Conservation (phyloP, 37 sponge, comb jelly and placozoan species). For the Aplysina aerophoba region DNA sequence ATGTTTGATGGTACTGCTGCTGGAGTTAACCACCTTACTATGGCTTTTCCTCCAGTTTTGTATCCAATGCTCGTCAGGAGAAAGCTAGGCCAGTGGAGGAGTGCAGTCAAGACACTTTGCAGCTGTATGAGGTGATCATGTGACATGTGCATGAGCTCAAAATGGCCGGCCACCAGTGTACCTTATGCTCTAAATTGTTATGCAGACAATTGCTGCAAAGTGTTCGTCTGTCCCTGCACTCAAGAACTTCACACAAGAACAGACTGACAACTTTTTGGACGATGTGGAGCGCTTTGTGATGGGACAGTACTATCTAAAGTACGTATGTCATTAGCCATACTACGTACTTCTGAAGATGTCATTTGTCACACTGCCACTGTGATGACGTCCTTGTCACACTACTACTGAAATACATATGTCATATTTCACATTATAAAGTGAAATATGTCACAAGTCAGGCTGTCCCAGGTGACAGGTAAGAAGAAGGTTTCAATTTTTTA, state of each 20-base stretch:
- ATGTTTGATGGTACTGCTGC: too few relatives aligned
- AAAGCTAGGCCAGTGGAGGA: constrained; percentile 55
- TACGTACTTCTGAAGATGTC: too few relatives aligned
- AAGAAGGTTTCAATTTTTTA: too few relatives aligned
- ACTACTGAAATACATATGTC: too few relatives aligned
- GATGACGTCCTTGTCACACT: too few relatives aligned
- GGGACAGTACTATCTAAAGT: constrained; percentile 61
- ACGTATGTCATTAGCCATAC: not conserved
- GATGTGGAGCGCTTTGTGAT: constrained; percentile 77
- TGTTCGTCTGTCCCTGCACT: constrained; percentile 54
- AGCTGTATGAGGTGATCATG: constrained; percentile 62
- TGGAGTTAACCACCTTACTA: not conserved
- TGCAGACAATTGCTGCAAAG: constrained; percentile 39
- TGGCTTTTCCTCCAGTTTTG: not conserved
- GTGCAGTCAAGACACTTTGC: constrained; percentile 49
- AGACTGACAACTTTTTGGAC: constrained; percentile 72
- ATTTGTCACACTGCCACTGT: too few relatives aligned
- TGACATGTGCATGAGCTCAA: not conserved
- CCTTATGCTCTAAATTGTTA: not conserved
- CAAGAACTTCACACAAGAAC: constrained; percentile 59
- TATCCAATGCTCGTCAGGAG: not conserved
- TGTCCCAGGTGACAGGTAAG: too few relatives aligned
- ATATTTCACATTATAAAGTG: too few relatives aligned
- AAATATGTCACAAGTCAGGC: too few relatives aligned
- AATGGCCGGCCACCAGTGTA: too few relatives aligned